phyloP scores from a whole-genome alignment of 2,888 invertebrate species.

The Patella pellucida region DNA sequence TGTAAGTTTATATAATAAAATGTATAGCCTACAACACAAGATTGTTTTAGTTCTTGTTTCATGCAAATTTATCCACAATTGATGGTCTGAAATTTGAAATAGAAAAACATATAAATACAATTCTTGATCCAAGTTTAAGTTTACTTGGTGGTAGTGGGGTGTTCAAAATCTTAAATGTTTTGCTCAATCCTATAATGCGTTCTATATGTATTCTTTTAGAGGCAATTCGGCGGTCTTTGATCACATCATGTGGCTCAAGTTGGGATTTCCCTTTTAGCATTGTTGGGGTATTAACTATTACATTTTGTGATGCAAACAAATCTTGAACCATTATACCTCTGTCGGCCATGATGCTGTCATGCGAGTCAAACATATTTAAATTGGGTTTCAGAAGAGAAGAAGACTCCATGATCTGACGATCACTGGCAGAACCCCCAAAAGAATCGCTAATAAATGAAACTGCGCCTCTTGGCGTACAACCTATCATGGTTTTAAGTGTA shows the following conservation, averaged over 20 bases:
- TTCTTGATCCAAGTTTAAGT: too few species aligned
- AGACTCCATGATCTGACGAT: constrained; percentile 39
- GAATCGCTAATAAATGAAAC: constrained; percentile 20
- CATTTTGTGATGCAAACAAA: constrained; percentile 37
- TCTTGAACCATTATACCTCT: constrained; percentile 46
- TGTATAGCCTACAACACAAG: too few species aligned
- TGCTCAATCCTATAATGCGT: too few species aligned
- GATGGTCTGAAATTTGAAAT: not conserved
- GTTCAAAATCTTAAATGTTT: too few species aligned
- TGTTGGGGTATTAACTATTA: constrained; percentile 40
- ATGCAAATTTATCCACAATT: not conserved
- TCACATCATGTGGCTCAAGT: too few species aligned
- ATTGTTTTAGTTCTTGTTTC: not conserved
- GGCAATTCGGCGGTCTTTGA: constrained; percentile 32
- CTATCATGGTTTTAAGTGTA: not conserved
- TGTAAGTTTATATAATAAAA: too few species aligned
- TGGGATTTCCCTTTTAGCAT: too few species aligned
- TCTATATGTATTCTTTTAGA: too few species aligned
- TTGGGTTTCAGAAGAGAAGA: constrained; percentile 18
- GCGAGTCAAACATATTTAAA: constrained; percentile 20
- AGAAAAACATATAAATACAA: not conserved
- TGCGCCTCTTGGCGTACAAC: not conserved
- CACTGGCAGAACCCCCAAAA: constrained; percentile 38
- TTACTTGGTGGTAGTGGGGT: too few species aligned
- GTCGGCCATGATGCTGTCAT: constrained; percentile 40